Base-by-base conservation (phyloP, 2,888 invertebrate genomes). In the Apantesis nais region DNA sequence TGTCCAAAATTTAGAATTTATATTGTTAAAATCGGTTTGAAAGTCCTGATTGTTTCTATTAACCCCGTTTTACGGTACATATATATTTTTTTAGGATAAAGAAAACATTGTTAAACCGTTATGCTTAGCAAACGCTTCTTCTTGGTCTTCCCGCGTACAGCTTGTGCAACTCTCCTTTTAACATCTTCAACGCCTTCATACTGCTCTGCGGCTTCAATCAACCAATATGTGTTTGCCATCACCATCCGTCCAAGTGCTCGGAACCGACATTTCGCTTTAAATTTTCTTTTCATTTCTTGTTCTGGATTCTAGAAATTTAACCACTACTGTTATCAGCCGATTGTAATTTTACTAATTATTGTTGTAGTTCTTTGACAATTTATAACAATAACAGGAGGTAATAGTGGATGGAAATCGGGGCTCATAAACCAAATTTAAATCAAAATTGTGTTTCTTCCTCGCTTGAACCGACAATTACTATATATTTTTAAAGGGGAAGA, bases 221-320 rank as follows among this genome's bases (percentile, higher is more conserved):
- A 78, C 96, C 96, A 96, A 76, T 92, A 93, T 0, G 91, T 78
- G 82, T 97, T 97, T 12, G 94, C 93, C 79, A 96, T 93, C 0
- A 96, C 96, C 76, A 95, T 83, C 1, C 96, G 95, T 0, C 95
- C 95, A 0, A 96, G 77, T 1, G 95, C 96, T 62, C 95, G 94
- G 78, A 97, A 97, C 70, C 92, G 89, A 74, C 94, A 92, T 87
- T 95, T 95, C 0, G 96, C 95, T 25, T 86, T 86, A 68, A 94
- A 93, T 73, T 93, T 95, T 72, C 84, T 87, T 69, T 78, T 86
- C 90, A 92, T 88, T 60, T 79, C 73, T 74, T 88, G 88, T 77
- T 93, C 93, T 2, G 94, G 92, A 74, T 93, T 92, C 95, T 94
- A 31, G 3, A 52, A 71, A 58, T 25, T 67, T n/a, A n/a, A 67